Base-by-base conservation (phyloP, 2,113 vertebrate genomes). In the Andinoacara biseriatus region DNA sequence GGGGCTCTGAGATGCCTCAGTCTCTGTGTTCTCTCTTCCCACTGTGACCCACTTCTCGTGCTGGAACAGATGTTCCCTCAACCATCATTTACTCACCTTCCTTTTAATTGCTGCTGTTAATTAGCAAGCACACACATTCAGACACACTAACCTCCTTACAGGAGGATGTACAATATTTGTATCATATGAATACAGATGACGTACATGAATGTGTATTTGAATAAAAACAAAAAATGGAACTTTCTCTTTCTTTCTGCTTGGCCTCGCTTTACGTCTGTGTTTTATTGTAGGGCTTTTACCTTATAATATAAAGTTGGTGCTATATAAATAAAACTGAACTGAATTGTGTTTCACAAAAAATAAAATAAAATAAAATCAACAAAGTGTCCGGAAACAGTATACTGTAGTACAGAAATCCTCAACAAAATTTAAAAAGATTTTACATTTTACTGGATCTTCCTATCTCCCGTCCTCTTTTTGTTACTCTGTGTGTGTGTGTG, bases 51-150 rank as follows among this genome's bases (percentile, higher is more conserved):
- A 90, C 81, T 93, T 94, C 86, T 92, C 82, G 84, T 81, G 81
- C 77, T 74, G 69, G 80, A 93, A 89, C 89, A 90, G 92, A 92
- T 94, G 91, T 90, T 93, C 88, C 87, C 90, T 78, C 56, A 58
- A 72, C 84, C 86, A 92, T 94, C 80, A 91, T 94, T 94, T 94
- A 86, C 91, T 93, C 86, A 81, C 86, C 86, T 93, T 92, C 91
- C 88, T 87, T 91, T 92, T 95, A 95, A 95, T 96, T 93, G 93
- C 87, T 88, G 83, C 65, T 78, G 91, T 90, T 94, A 94, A 96
- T 96, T 94, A 94, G 90, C 85, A 90, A 78, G 80, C 83, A 85
- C 82, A 85, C 84, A 80, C n/a, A 56, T 63, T 58, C 63, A 76
- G 17, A 80, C 69, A 74, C 80, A 63, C 33, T 43, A 52, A 52